A percentile compares a stretch with the other conserved stretches of the same genome.
Evolutionary conservation across 2,888 invertebrate genomes (phyloP).

Genomic region (Leptinotarsa rubiginosa): DNA sequence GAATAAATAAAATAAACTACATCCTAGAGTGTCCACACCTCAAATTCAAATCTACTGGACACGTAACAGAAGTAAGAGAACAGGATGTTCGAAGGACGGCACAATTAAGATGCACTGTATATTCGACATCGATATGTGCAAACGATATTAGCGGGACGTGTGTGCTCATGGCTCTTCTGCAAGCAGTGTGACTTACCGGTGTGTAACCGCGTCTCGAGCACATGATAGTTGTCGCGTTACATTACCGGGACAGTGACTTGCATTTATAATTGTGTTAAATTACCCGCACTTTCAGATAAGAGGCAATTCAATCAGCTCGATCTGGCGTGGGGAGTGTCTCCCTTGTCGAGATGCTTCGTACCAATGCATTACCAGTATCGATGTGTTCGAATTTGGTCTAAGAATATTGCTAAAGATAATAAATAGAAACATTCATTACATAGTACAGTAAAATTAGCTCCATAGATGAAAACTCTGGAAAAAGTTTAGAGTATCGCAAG

Average conservation of each 20-base stretch:
- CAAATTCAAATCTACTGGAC: background rate
- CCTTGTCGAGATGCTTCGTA: background rate
- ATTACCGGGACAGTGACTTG: constrained; percentile 50
- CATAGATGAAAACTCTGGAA: too few relatives aligned
- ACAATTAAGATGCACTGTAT: constrained; percentile 45
- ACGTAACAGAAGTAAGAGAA: background rate
- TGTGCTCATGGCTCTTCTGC: constrained; percentile 39
- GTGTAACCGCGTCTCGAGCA: constrained; percentile 39
- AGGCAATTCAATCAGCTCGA: constrained; percentile 53
- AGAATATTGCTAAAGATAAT: too few relatives aligned
- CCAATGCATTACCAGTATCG: background rate
- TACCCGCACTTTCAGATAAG: constrained; percentile 58
- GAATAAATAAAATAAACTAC: constrained; percentile 14
- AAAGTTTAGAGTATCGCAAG: too few relatives aligned
- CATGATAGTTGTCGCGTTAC: constrained; percentile 46
- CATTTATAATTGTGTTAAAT: constrained; percentile 61
- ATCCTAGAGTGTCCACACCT: constrained; percentile 8
- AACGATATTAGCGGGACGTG: constrained; percentile 46
- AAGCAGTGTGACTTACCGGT: constrained; percentile 46
- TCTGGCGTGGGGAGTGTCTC: constrained; percentile 36
- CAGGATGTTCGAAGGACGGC: constrained; percentile 10
- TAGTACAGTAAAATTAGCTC: too few relatives aligned
- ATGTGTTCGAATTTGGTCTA: background rate
- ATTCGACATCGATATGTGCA: constrained; percentile 47
- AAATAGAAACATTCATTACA: too few relatives aligned